phyloP scores from a whole-genome alignment of 2,797 vertebrate genomes.

The Dermochelys coriacea region DNA sequence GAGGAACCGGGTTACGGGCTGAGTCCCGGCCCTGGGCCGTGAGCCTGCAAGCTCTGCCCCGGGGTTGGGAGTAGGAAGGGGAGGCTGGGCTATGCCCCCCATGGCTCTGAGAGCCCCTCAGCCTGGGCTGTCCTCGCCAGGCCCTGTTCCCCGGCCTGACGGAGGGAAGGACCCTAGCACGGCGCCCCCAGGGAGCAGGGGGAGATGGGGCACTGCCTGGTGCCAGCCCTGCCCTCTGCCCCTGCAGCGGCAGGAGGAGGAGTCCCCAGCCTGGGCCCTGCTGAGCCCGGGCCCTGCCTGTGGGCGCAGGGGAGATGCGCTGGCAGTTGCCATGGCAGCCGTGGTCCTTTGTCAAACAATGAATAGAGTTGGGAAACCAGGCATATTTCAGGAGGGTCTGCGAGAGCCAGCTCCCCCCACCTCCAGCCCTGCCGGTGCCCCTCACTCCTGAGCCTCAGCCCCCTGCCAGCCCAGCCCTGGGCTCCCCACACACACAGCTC shows the following conservation, averaged over 20 bases:
- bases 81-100: not conserved
- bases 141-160: not conserved
- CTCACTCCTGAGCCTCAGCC: too few species aligned
- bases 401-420: not conserved
- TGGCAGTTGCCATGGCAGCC: constrained; percentile 21
- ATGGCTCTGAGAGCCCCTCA: too few species aligned
- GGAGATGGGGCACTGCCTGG: not conserved
- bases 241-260: not conserved
- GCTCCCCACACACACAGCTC: not conserved
- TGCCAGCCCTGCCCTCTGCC: not conserved
- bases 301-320: not conserved
- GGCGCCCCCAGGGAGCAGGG: not conserved
- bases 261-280: not conserved
- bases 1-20: not conserved
- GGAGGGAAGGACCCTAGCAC: not conserved
- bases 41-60: not conserved
- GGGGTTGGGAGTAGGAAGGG: not conserved
- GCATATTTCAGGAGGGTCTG: not conserved
- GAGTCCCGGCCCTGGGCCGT: not conserved
- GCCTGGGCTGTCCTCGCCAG: not conserved
- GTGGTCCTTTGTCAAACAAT: constrained; percentile 21
- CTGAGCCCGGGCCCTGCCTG: not conserved
- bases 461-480: not conserved
- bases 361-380: not conserved
- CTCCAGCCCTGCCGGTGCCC: not conserved